A percentile compares a stretch with the other conserved stretches of the same genome.
Conservation (phyloP, 1,140 invertebrate genomes). For the Cyclina sinensis region DNA sequence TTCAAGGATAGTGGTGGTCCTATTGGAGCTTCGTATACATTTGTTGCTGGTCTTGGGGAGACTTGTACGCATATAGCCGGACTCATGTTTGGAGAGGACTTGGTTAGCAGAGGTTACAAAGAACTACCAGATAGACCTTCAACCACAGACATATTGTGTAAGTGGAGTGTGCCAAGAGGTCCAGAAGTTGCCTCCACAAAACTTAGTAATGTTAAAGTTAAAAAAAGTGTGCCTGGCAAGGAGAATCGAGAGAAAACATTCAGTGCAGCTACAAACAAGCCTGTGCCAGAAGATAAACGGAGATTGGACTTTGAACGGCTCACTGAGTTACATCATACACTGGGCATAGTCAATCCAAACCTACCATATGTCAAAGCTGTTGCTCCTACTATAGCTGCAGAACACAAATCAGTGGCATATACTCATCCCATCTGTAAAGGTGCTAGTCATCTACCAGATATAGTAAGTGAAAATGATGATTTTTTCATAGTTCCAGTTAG, state of each 20-base stretch:
- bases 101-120: neutral
- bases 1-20: too few species aligned
- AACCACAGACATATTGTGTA: constrained; percentile 6
- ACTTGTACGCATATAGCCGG: constrained; percentile 26
- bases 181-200: constrained; percentile 2
- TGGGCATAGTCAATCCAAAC: neutral
- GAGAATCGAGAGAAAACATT: neutral
- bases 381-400: constrained; percentile 3
- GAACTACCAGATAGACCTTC: neutral
- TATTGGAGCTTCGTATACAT: too few species aligned
- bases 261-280: neutral
- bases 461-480: neutral
- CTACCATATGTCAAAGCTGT: constrained; percentile 32
- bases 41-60: neutral
- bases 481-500: neutral
- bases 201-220: neutral
- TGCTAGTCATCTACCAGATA: neutral
- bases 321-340: neutral
- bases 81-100: constrained; percentile 39
- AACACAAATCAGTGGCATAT: too few species aligned
- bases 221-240: too few species aligned
- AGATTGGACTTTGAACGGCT: neutral
- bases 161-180: constrained; percentile 18
- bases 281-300: neutral
- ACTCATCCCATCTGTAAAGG: too few species aligned